Base-by-base conservation (phyloP, 1,140 invertebrate genomes). In the Scaptomyza hsui region DNA sequence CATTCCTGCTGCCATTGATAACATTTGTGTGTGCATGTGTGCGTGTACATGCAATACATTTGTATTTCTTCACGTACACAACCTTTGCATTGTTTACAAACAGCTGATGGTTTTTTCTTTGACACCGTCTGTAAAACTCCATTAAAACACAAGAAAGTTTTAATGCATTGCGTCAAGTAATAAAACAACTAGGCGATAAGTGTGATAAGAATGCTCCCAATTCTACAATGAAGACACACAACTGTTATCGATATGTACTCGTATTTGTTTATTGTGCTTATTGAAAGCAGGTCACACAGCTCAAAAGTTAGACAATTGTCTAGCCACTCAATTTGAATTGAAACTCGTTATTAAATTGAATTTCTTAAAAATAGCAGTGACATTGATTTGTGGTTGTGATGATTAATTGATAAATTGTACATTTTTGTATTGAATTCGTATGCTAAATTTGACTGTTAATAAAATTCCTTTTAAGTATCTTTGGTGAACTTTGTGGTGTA, bases 11-110 rank as follows among this genome's bases (percentile, higher is more conserved):
- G 32, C 42, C 52, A 71, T 71, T 81, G 78, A 81, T 82, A 81
- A 82, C 57, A 70, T 56, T 32, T 48, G 13, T 15, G 21, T 42
- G 21, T 63, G 18, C 59, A 45, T 19, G 41, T 48, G 26, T 18
- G 21, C 53, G 37, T 32, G 47, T 37, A 37, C 32, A 35, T 35
- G 10, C 10, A 35, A 35, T 35, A n/a, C 32, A 35, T 35, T 3
- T 3, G 6, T n/a, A n/a, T n/a, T n/a, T n/a, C n/a, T n/a, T n/a
- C 26, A 6, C 9, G 7, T 9, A 29, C 3, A 26, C 51, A 62
- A 41, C 60, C 61, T 56, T 61, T 72, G 80, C 76, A 86, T 83
- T 83, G 80, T 83, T 83, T 83, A 83, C 80, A 51, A 85, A 83
- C 80, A 83, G 80, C 81, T 83, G 80, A 64, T 47, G 57, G 41